Evolutionary conservation across 2,888 invertebrate species (phyloP), one percentile per base, ranked within the genome.

Genomic region (Drosophila nigritarsus): DNA sequence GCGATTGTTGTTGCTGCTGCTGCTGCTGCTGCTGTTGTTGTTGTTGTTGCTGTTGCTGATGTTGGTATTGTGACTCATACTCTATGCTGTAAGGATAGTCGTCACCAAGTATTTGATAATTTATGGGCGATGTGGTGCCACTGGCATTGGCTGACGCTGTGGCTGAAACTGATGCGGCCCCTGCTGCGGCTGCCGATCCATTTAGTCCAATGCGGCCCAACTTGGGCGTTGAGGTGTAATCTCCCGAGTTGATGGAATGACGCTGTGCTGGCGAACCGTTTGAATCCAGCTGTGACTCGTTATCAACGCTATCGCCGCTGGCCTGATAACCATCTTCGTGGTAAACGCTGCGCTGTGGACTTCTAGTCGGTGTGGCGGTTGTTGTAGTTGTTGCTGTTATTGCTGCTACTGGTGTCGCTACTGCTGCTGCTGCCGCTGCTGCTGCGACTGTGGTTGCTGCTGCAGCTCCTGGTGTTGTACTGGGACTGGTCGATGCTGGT

Each of bases 151-250:
- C 80, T 18, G 76, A 74, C 8, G 71, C 54, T 9, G 71, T 40
- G 0, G 70, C 55, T 9, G 45, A 64, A 20, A 42, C 54, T 40
- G 48, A 64, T 40, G 51, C 48, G 30, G 30, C 63, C 38, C 53
- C 45, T 11, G 50, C 48, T 24, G 49, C 38, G 38, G 54, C 45
- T 7, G 48, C 51, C 15, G 48, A 45, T 29, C 67, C 67, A 50
- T 69, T 67, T 9, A 58, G 49, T 15, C 76, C 82, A 56, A 71
- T 78, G 50, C 88, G 69, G 15, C 71, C 59, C 8, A 83, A 81
- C 70, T 91, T 92, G 27, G 92, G 91, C 24, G 92, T 91, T 54
- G 91, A 87, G 62, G 80, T 89, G 55, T 82, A 91, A 56, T 92
- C 91, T 74, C 83, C 87, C 29, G 90, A 87, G 69, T 91, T 92